Base-by-base conservation (phyloP, 2,888 invertebrate species). In the Zonitis immaculata region DNA sequence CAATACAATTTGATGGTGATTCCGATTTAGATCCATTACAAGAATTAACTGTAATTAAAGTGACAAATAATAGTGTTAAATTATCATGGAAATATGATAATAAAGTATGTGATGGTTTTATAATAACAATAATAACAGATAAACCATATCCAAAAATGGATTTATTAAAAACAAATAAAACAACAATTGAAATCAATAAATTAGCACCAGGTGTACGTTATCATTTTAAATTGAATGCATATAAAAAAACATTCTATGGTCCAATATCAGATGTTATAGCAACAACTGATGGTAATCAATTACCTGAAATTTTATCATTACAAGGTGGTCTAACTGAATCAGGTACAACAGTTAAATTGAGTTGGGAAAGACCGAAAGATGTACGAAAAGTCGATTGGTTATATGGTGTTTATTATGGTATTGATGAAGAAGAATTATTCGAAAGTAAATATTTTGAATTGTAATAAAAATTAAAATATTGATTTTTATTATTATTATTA, bases 381-480 rank as follows among this genome's bases (percentile, higher is more conserved):
- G 74, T 77, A 0, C 74, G 81, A n/a, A 84, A 80, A 57, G 71
- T 76, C 6, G 76, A 77, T 42, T 85, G 82, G 83, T 64, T 76
- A 4, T 92, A 91, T 68, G 88, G 86, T 16, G 78, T 91, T 39
- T 86, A 88, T 71, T 91, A 89, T 65, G 86, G 84, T 0, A 73
- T 80, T 3, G 78, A 68, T 61, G 79, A 77, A 66, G 78, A 79
- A 6, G 82, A 86, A 54, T 76, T 84, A 14, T 76, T 81, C 45
- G 80, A 82, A 73, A 80, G 87, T 86, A 68, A 77, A 22, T 22
- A 22, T 22, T 4, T 22, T 22, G 3, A 5, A 22, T 22, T 22
- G 3, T 22, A 22, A n/a, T n/a, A n/a, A n/a, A n/a, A n/a, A n/a
- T n/a, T n/a, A n/a, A n/a, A n/a, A n/a, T n/a, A n/a, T n/a, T n/a